Conservation (phyloP, 1,140 invertebrate species). For the Babylonia areolata region DNA sequence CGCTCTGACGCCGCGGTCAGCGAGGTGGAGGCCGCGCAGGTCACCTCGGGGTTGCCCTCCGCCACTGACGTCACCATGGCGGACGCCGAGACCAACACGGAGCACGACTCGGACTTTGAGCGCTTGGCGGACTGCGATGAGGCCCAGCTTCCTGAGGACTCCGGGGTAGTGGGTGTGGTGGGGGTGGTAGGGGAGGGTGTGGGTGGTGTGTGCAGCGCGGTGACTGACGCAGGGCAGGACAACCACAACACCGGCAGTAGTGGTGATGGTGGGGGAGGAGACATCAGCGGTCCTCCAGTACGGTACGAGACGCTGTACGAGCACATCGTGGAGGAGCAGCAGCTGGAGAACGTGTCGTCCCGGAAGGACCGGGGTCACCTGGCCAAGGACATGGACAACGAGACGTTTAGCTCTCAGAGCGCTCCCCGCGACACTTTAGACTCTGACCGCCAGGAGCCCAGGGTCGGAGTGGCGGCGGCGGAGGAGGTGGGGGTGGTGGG, state of each 20-base stretch:
- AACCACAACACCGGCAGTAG: slow-evolving; percentile 68
- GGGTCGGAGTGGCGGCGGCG: not conserved
- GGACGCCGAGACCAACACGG: slow-evolving; percentile 56
- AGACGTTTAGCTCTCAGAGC: slow-evolving; percentile 66
- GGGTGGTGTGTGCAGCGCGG: too few relatives aligned
- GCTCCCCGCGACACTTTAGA: slow-evolving; percentile 39
- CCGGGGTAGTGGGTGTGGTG: slow-evolving; percentile 5
- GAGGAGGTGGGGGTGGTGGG: slow-evolving; percentile 31
- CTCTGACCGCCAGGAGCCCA: slow-evolving; percentile 39
- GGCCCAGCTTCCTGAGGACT: slow-evolving; percentile 11
- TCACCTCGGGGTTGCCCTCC: not conserved
- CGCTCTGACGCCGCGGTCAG: slow-evolving; percentile 21
- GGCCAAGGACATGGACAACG: slow-evolving; percentile 64
- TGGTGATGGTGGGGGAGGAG: slow-evolving; percentile 8
- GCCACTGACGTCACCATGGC: slow-evolving; percentile 41
- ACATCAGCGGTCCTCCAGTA: not conserved
- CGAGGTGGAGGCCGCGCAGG: not conserved
- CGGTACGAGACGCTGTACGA: slow-evolving; percentile 62
- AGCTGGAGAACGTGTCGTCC: slow-evolving; percentile 58
- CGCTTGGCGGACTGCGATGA: slow-evolving; percentile 47
- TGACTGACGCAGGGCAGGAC: slow-evolving; percentile 55
- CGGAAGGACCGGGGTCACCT: slow-evolving; percentile 46
- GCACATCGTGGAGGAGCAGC: slow-evolving; percentile 69
- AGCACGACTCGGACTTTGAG: slow-evolving; percentile 58
- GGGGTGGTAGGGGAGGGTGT: slow-evolving; percentile 15